Conservation (phyloP, 2,888 invertebrate species). For the Caenorhabditis sp. region DNA sequence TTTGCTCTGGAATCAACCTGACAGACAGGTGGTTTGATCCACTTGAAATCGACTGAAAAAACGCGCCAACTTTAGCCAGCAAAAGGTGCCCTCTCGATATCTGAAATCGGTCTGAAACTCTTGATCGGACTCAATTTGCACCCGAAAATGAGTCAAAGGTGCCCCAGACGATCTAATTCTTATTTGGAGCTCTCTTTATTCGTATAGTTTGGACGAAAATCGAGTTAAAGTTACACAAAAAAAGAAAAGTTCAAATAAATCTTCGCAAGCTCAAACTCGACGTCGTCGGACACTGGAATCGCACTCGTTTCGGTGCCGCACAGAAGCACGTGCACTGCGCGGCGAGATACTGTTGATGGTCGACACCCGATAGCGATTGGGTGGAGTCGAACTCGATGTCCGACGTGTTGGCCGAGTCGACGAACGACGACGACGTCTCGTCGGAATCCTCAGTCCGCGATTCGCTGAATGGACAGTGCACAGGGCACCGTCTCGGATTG, state of each 20-base stretch:
- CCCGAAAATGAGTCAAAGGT: neutral
- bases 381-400: conserved; percentile 50
- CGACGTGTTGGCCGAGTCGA: conserved; percentile 22
- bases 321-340: conserved; percentile 45
- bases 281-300: conserved; percentile 51
- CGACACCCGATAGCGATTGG: conserved; percentile 19
- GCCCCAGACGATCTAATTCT: neutral
- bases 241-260: conserved; percentile 3
- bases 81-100: too few relatives aligned
- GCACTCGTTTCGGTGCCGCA: conserved; percentile 46
- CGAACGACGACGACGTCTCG: conserved; percentile 9
- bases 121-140: too few relatives aligned
- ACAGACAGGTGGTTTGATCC: too few relatives aligned
- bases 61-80: too few relatives aligned
- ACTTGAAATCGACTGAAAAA: too few relatives aligned
- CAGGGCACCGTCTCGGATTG: too few relatives aligned
- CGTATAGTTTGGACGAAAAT: too few relatives aligned
- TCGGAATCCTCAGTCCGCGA: neutral
- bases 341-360: neutral
- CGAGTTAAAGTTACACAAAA: neutral
- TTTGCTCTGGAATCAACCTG: too few relatives aligned
- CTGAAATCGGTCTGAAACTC: too few relatives aligned
- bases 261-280: conserved; percentile 5
- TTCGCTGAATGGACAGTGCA: conserved; percentile 36
- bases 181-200: too few relatives aligned